These are phyloP conservation scores for Eupithecia abbreviata DNA, from an alignment of 2,888 invertebrate genomes.

Conservation along the genomic window DNA sequence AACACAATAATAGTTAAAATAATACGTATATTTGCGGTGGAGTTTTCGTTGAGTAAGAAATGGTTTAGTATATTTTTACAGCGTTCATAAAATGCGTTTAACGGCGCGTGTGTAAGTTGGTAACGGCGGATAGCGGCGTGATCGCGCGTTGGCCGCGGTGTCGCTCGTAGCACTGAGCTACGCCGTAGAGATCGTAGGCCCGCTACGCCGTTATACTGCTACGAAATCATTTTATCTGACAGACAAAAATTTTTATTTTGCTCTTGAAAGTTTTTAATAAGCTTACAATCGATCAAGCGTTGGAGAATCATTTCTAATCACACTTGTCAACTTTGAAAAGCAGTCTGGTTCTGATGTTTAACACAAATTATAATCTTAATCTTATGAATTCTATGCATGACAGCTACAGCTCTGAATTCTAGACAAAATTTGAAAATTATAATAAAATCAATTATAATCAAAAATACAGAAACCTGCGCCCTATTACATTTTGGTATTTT, in stretches of 20 bases:
- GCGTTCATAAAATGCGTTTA: slow-evolving; percentile 69
- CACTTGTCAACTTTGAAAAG: background rate
- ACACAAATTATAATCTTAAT: background rate
- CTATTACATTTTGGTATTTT: background rate
- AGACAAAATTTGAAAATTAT: background rate
- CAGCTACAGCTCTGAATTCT: background rate
- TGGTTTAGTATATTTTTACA: slow-evolving; percentile 58
- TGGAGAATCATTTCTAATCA: background rate
- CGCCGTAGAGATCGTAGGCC: slow-evolving; percentile 46
- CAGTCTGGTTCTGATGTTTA: background rate
- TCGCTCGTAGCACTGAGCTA: slow-evolving; percentile 67
- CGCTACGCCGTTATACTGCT: slow-evolving; percentile 53
- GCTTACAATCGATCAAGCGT: background rate
- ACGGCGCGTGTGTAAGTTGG: slow-evolving; percentile 67
- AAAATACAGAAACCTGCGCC: background rate
- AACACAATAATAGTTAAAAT: slow-evolving; percentile 25
- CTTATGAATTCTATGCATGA: background rate
- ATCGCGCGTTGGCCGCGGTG: slow-evolving; percentile 63
- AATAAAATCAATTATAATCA: background rate
- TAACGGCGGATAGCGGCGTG: slow-evolving; percentile 49
- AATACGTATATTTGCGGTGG: background rate
- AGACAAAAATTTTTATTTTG: background rate
- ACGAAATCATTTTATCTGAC: slow-evolving; percentile 31
- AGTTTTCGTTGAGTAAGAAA: slow-evolving; percentile 30
- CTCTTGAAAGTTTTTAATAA: background rate